These are phyloP conservation scores for Phalanger gymnotis DNA, from an alignment of 2,797 vertebrate genomes.

Conservation along the genomic window DNA sequence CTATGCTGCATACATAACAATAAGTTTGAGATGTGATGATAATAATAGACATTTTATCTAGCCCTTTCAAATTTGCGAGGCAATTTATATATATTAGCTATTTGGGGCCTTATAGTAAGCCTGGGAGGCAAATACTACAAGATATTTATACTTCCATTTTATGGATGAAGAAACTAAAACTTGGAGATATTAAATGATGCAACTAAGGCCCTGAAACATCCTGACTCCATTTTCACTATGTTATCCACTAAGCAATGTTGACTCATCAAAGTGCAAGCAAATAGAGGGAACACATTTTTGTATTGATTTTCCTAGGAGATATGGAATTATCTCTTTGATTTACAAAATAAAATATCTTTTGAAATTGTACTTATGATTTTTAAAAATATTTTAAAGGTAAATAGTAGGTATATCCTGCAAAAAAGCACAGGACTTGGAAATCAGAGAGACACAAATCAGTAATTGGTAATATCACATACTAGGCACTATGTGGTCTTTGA, in stretches of 20 bases:
- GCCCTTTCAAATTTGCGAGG: not conserved
- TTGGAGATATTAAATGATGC: not conserved
- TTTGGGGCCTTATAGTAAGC: not conserved
- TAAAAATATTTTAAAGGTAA: not conserved
- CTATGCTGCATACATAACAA: not conserved
- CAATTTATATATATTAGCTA: not conserved
- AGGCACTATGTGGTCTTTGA: not conserved
- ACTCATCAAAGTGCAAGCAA: not conserved
- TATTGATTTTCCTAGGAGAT: not conserved
- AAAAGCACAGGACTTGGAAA: not conserved
- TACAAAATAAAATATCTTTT: not conserved
- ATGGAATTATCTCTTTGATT: not conserved
- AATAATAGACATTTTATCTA: not conserved
- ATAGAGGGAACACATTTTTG: not conserved
- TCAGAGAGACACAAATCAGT: not conserved
- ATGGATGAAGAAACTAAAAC: not conserved
- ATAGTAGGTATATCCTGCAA: not conserved
- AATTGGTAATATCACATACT: not conserved
- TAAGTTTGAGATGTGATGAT: not conserved
- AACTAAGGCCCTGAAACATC: not conserved
- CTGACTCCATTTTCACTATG: not conserved
- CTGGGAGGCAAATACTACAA: not conserved
- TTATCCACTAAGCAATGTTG: not conserved
- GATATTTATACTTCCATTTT: not conserved
- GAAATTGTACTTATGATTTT: not conserved